phyloP scores from a whole-genome alignment of 2,113 vertebrate genomes.

The Pterophyllum scalare region DNA sequence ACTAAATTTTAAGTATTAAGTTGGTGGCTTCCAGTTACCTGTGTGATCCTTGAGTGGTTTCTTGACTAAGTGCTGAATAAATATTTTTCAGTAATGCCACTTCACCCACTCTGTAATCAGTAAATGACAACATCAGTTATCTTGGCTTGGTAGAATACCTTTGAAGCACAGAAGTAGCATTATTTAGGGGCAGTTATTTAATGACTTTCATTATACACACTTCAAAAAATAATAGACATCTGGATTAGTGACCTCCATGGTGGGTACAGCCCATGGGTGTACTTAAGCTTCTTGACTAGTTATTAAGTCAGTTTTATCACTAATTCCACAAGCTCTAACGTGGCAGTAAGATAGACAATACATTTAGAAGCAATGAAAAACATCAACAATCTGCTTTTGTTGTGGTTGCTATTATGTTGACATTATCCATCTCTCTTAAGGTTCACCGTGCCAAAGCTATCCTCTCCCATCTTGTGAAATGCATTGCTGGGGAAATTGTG shows the following conservation, averaged over 20 bases:
- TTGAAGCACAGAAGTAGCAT: background rate
- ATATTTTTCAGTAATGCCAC: background rate
- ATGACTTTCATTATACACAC: too few relatives aligned
- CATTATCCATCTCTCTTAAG: slow-evolving; percentile 34
- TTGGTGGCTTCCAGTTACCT: background rate
- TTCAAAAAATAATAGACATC: too few relatives aligned
- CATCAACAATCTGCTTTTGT: background rate
- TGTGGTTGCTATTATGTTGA: background rate
- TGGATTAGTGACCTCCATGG: too few relatives aligned
- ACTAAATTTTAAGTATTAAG: background rate
- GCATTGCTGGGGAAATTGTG: slow-evolving; percentile 96
- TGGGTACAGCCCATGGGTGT: too few relatives aligned
- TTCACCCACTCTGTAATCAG: background rate
- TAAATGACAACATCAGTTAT: background rate
- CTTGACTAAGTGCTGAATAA: background rate
- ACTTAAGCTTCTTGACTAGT: too few relatives aligned
- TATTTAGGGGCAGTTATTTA: background rate
- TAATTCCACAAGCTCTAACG: background rate
- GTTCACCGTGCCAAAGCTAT: slow-evolving; percentile 92
- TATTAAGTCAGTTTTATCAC: too few relatives aligned
- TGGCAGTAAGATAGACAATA: background rate
- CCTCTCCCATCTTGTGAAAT: slow-evolving; percentile 95
- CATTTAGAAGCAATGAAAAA: background rate
- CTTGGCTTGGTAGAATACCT: background rate
- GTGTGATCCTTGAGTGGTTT: background rate